Conservation (phyloP, 2,797 vertebrate genomes). For the Enteromius viviparus region DNA sequence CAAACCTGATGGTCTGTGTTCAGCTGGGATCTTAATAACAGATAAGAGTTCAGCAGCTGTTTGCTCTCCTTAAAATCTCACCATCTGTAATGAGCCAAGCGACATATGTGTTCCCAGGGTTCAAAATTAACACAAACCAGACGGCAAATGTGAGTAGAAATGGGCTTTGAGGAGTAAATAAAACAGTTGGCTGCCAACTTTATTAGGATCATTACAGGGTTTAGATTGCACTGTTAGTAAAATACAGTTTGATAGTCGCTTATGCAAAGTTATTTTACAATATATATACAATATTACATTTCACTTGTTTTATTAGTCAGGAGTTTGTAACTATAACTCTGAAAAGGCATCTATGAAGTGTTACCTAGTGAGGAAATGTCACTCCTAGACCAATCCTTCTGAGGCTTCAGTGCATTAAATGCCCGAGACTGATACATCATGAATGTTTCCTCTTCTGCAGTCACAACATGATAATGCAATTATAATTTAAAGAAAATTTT, state of each 20-base stretch:
- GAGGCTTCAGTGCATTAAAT: too few relatives aligned
- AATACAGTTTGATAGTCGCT: not conserved
- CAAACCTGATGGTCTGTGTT: constrained; percentile 84
- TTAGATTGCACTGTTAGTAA: not conserved
- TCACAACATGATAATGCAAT: too few relatives aligned
- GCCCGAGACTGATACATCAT: too few relatives aligned
- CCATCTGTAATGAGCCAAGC: constrained; percentile 27
- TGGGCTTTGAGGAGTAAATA: constrained; percentile 70
- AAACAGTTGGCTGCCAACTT: constrained; percentile 61
- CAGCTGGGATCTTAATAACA: constrained; percentile 40
- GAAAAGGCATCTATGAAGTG: not conserved
- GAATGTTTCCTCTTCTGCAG: too few relatives aligned
- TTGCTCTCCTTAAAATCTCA: constrained; percentile 32
- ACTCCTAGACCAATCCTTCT: too few relatives aligned
- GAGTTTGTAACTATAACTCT: not conserved
- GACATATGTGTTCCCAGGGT: constrained; percentile 39
- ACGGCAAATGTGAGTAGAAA: constrained; percentile 60
- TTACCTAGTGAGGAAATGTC: too few relatives aligned
- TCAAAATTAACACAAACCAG: constrained; percentile 21
- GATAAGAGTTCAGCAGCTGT: constrained; percentile 40
- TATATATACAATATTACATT: not conserved
- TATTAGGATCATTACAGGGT: constrained; percentile 9
- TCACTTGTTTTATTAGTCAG: not conserved
- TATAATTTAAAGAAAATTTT: not conserved
- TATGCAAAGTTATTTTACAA: not conserved